Conservation (phyloP, 2,113 vertebrate species). For the Marmota flaviventris region DNA sequence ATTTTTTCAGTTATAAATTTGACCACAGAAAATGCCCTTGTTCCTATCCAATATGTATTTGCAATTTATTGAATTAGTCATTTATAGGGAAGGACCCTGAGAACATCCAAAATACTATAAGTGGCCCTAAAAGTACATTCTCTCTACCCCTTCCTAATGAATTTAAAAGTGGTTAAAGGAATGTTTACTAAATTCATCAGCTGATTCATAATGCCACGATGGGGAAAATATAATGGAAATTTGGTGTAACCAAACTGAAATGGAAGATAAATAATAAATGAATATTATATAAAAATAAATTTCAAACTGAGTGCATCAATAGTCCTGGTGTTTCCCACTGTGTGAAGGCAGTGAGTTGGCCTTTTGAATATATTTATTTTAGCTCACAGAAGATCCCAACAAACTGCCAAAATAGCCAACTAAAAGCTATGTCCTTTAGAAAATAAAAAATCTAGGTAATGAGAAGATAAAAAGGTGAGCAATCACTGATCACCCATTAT, state of each 20-base stretch:
- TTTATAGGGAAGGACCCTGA: not conserved
- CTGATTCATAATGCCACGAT: not conserved
- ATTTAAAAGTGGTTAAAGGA: slow-evolving; percentile 23
- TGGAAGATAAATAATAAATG: not conserved
- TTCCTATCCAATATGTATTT: slow-evolving; percentile 4
- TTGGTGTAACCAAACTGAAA: not conserved
- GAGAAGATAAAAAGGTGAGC: not conserved
- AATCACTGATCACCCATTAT: not conserved
- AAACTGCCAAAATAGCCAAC: not conserved
- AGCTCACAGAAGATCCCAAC: not conserved
- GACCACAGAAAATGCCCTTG: slow-evolving; percentile 46
- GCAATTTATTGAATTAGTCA: slow-evolving; percentile 34
- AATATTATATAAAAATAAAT: slow-evolving; percentile 30
- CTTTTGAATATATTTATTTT: not conserved
- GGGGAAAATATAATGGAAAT: slow-evolving; percentile 26
- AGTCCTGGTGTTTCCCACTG: not conserved
- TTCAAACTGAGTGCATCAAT: not conserved
- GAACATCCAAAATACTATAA: not conserved
- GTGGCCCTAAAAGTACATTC: not conserved
- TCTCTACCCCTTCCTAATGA: not conserved
- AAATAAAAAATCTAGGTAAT: not conserved
- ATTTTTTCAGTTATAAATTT: slow-evolving; percentile 66
- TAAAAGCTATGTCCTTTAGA: not conserved
- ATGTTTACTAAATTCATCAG: slow-evolving; percentile 5
- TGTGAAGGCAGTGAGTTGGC: not conserved